Evolutionary conservation across 2,113 vertebrate genomes (phyloP).

Genomic region (Rattus norvegicus): GRCr8 NC_086021.1:138525001-138525500

Average conservation of each 20-base stretch:
- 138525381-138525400: background rate
- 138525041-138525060: background rate
- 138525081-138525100: background rate
- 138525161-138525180: background rate
- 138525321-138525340: background rate
- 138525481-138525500: background rate
- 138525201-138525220: background rate
- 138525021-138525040: background rate
- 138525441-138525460: background rate
- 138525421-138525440: background rate
- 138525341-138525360: background rate
- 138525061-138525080: background rate
- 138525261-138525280: background rate
- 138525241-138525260: background rate
- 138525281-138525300: background rate
- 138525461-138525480: background rate
- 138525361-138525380: background rate
- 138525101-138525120: background rate
- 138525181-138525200: background rate
- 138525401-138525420: background rate
- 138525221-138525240: background rate
- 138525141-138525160: background rate
- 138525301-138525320: background rate
- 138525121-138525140: background rate
- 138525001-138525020: background rate